phyloP scores from a whole-genome alignment of 2,113 vertebrate species.

The Clarias macrocephalus region DNA sequence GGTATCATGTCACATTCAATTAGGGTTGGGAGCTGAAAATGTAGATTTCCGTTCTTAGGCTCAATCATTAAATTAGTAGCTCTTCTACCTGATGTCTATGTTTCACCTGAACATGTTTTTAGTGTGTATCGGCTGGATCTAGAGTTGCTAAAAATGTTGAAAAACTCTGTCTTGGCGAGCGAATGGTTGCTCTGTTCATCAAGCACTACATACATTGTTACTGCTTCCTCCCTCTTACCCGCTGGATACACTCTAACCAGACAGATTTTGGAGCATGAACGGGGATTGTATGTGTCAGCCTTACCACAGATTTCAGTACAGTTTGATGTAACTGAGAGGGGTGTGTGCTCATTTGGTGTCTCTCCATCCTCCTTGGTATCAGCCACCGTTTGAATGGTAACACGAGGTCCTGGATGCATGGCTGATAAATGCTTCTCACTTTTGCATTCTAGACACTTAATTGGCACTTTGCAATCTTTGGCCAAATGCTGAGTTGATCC shows the following conservation, averaged over 20 bases:
- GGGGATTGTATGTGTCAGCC: neutral
- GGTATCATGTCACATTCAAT: too few species aligned
- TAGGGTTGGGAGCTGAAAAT: too few species aligned
- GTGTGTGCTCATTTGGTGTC: neutral
- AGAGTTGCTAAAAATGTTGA: too few species aligned
- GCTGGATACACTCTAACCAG: neutral
- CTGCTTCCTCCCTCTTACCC: too few species aligned
- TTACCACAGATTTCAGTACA: slow-evolving; percentile 45
- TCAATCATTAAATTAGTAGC: too few species aligned
- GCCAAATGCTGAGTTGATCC: slow-evolving; percentile 24
- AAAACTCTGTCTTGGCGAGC: neutral
- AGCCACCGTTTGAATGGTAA: neutral
- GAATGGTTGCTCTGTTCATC: too few species aligned
- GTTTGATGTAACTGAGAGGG: too few species aligned
- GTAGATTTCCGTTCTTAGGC: too few species aligned
- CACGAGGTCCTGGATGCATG: slow-evolving; percentile 32
- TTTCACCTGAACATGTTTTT: too few species aligned
- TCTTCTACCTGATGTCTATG: too few species aligned
- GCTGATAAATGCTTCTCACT: slow-evolving; percentile 27
- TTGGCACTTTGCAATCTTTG: slow-evolving; percentile 27
- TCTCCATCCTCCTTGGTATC: neutral
- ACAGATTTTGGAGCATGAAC: slow-evolving; percentile 55
- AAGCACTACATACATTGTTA: too few species aligned
- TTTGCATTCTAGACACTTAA: slow-evolving; percentile 38
- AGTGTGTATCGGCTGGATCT: too few species aligned